These are phyloP conservation scores for Macrosteles quadrilineatus DNA, from an alignment of 1,140 invertebrate species.

Conservation along the genomic window DNA sequence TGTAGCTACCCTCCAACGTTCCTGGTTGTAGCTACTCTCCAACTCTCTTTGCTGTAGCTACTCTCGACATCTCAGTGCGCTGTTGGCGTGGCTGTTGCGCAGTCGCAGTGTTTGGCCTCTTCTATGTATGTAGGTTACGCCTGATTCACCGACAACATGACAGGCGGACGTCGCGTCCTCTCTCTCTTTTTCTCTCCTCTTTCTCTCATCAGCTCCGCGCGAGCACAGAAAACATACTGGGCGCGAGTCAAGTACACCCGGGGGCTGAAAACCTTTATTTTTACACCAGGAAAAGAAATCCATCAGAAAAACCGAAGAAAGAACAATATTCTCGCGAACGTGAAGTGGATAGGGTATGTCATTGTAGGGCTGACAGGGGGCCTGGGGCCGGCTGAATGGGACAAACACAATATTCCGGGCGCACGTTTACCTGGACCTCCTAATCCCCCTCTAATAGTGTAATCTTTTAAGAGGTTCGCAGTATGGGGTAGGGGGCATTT, in stretches of 20 bases:
- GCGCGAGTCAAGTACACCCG: background rate
- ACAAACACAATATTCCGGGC: background rate
- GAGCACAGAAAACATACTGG: background rate
- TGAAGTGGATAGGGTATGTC: constrained; percentile 3
- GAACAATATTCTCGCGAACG: constrained; percentile 6
- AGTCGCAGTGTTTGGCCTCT: background rate
- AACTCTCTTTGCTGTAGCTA: too few species aligned
- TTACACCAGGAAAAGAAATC: background rate
- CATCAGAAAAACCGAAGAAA: background rate
- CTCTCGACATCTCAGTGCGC: too few species aligned
- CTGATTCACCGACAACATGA: constrained; percentile 3
- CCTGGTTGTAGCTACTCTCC: too few species aligned
- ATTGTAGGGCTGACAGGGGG: background rate
- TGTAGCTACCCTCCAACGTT: too few species aligned
- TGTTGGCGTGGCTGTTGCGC: too few species aligned
- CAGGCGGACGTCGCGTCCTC: background rate
- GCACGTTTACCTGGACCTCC: constrained; percentile 4
- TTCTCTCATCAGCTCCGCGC: background rate
- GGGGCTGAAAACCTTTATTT: constrained; percentile 1
- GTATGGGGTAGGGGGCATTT: background rate
- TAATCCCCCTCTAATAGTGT: constrained; percentile 17
- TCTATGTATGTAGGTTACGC: constrained; percentile 10
- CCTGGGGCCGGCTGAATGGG: constrained; percentile 1
- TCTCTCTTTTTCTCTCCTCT: background rate
- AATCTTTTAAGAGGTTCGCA: constrained; percentile 21